Evolutionary conservation across 1,140 invertebrate genomes (phyloP).

Genomic region (Sipha flava): DNA sequence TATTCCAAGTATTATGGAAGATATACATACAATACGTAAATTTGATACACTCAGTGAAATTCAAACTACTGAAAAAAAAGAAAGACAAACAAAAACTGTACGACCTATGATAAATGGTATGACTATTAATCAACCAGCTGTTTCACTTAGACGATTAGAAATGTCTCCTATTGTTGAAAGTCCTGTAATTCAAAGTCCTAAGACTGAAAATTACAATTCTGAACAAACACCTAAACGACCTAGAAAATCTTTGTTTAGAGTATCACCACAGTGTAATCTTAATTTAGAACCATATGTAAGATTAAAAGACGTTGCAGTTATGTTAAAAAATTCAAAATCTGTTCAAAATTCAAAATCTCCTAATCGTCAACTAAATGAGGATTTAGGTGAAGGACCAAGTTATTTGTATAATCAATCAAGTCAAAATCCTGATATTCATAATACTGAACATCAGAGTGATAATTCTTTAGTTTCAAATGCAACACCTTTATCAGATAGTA

Average conservation of each 20-base stretch:
- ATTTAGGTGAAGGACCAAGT: not conserved
- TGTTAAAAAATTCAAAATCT: slow-evolving; percentile 2
- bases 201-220: no score
- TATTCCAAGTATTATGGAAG: not conserved
- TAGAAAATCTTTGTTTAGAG: not conserved
- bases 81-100: not conserved
- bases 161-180: slow-evolving; percentile 4
- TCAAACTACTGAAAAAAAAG: not conserved
- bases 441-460: not conserved
- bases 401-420: not conserved
- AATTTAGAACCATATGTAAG: not conserved
- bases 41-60: not conserved
- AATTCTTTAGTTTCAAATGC: not conserved
- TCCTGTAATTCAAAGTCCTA: no score
- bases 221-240: not conserved
- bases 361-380: not conserved
- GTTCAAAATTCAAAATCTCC: not conserved
- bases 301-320: not conserved
- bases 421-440: not conserved
- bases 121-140: not conserved
- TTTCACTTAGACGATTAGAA: not conserved
- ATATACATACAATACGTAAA: not conserved
- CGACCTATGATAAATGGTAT: not conserved
- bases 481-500: not conserved
- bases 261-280: not conserved